Base-by-base conservation (phyloP, 2,888 invertebrate species). In the Zaprionus obscuricornis region DNA sequence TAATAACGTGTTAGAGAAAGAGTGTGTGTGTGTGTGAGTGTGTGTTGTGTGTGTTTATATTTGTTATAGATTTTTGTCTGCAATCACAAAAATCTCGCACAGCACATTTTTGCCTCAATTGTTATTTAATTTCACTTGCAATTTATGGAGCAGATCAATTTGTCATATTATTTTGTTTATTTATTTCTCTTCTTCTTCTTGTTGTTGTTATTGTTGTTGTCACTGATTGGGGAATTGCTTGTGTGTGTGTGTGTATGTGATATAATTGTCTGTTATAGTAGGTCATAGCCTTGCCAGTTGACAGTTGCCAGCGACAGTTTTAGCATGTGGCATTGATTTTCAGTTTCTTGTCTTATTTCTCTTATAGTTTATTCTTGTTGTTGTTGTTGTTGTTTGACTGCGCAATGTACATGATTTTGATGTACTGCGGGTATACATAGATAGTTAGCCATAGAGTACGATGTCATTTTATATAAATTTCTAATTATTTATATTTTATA, bases 81-180 rank as follows among this genome's bases (percentile, higher is more conserved):
- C 46, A 33, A 40, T 54, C 52, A n/a, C n/a, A n/a, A 34, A 27
- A 51, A 47, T 36, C 20, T 33, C 18, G 13, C 40, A 40, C 22
- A 29, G 33, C 51, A 40, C 24, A 51, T 43, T 70, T n/a, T 70
- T 39, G 52, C 62, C 46, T 79, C 73, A 77, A 75, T 76, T 76
- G 78, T 83, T 83, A 79, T 79, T 77, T 79, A 67, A 69, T 71
- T 69, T 82, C 55, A 56, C 54, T 83, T 62, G 47, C 62, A 72
- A 66, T 70, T 66, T 69, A 56, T 62, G 49, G 27, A 34, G 34
- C 43, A 55, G 43, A 47, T 81, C 74, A 77, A 77, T 81, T 75
- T 74, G 70, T 75, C 82, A 81, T 43, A 56, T 40, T 24, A 42
- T 29, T 20, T 43, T 20, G 45, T 20, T n/a, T 20, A 6, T 37